Conservation (phyloP, 2,888 invertebrate species). For the Cheilosia impressa region DNA sequence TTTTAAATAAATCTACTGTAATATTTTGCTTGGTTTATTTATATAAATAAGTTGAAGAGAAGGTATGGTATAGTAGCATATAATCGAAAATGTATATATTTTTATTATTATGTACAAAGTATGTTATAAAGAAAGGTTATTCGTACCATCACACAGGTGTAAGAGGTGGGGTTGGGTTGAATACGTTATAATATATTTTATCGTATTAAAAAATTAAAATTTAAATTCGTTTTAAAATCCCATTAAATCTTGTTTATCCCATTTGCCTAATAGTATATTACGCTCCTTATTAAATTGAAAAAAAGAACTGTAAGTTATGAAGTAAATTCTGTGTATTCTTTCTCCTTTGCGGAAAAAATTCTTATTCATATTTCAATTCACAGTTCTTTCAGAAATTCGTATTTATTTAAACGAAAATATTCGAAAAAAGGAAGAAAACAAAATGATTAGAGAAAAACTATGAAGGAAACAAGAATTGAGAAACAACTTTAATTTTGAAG, state of each 20-base stretch:
- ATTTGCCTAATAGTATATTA: conserved; percentile 1
- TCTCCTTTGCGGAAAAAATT: conserved; percentile 8
- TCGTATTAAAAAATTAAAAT: conserved; percentile 26
- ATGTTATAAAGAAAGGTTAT: conserved; percentile 48
- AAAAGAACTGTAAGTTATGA: conserved; percentile 75
- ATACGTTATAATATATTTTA: conserved; percentile 27
- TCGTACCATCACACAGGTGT: conserved; percentile 60
- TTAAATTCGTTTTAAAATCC: conserved; percentile 56
- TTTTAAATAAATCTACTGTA: conserved; percentile 54
- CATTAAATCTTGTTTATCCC: conserved; percentile 6
- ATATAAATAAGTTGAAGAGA: conserved; percentile 40
- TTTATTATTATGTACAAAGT: conserved; percentile 58
- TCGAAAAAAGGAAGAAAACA: conserved; percentile 19
- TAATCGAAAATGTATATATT: conserved; percentile 46
- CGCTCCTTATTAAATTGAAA: conserved; percentile 47
- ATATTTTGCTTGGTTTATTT: conserved; percentile 26
- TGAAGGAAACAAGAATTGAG: conserved; percentile 15
- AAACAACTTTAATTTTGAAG: conserved; percentile 56
- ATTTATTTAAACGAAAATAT: conserved; percentile 33
- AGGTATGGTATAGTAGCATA: conserved; percentile 41
- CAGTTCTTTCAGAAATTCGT: conserved; percentile 61
- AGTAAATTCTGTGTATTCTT: conserved; percentile 71
- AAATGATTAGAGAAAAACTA: conserved; percentile 18
- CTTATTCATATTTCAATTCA: conserved; percentile 38
- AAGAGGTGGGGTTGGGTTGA: conserved; percentile 36